Conservation (phyloP, 2,797 vertebrate species). For the Choloepus didactylus region DNA sequence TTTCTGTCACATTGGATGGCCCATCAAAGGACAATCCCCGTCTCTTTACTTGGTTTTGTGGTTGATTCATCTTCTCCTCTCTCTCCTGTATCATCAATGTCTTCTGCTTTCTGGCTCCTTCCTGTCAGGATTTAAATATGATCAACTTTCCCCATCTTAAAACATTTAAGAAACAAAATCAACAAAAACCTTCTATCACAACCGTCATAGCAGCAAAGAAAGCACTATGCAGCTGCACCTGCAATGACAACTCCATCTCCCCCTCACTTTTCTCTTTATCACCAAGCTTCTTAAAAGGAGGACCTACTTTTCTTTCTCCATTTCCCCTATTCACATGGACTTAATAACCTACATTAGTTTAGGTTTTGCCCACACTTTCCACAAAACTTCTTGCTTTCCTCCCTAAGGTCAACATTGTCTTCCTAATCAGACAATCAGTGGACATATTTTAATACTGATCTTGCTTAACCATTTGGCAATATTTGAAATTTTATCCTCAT, state of each 20-base stretch:
- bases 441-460: background rate
- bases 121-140: background rate
- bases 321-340: background rate
- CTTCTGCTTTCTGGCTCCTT: background rate
- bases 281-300: background rate
- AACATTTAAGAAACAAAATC: background rate
- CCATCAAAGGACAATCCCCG: accelerated
- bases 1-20: too few relatives aligned
- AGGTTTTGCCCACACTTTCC: background rate
- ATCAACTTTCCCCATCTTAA: background rate
- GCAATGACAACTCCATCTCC: background rate
- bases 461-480: background rate
- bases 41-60: accelerated
- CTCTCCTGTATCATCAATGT: background rate
- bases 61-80: background rate
- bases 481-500: background rate
- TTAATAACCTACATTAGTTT: background rate
- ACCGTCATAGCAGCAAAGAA: background rate
- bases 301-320: background rate
- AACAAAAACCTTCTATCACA: background rate
- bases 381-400: background rate
- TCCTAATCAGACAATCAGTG: background rate
- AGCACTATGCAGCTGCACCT: accelerated
- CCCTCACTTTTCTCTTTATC: background rate
- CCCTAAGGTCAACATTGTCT: background rate